These are phyloP conservation scores for Protonibea diacanthus DNA, from an alignment of 2,797 vertebrate species.

Conservation along the genomic window DNA sequence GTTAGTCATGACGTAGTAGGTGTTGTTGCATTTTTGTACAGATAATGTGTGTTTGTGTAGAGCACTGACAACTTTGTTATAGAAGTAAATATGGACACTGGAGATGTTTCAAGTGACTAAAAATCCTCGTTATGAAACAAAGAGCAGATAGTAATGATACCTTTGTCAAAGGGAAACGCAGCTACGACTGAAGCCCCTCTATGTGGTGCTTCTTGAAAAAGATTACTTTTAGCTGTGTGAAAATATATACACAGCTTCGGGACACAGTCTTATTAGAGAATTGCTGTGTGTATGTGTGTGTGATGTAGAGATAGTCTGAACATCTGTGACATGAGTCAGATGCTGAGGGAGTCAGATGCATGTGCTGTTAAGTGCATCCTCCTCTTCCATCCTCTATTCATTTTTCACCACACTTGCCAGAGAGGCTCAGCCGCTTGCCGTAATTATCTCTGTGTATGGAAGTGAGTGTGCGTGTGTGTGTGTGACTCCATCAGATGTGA, in stretches of 20 bases:
- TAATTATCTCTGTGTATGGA: slow-evolving; percentile 55
- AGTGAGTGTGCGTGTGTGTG: slow-evolving; percentile 24
- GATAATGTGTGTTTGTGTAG: neutral
- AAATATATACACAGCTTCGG: too few species aligned
- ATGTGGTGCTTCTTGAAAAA: too few species aligned
- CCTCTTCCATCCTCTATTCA: slow-evolving; percentile 74
- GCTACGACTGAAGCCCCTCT: too few species aligned
- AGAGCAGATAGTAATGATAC: neutral
- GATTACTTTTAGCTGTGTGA: too few species aligned
- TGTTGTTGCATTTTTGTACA: neutral
- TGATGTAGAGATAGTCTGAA: slow-evolving; percentile 58
- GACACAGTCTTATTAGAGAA: slow-evolving; percentile 4
- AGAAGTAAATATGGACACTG: neutral
- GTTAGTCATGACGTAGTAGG: too few species aligned
- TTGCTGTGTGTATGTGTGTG: slow-evolving; percentile 20
- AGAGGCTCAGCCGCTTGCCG: slow-evolving; percentile 51
- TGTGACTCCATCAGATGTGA: slow-evolving; percentile 51
- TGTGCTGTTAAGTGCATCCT: slow-evolving; percentile 74
- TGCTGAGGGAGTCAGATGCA: slow-evolving; percentile 63
- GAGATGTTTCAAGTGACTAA: neutral
- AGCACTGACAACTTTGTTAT: neutral
- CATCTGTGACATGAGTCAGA: slow-evolving; percentile 73
- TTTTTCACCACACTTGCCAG: slow-evolving; percentile 81
- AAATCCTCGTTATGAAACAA: neutral
- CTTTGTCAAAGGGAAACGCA: neutral